phyloP scores from a whole-genome alignment of 2,888 invertebrate species.

The Eledona agricola region DNA sequence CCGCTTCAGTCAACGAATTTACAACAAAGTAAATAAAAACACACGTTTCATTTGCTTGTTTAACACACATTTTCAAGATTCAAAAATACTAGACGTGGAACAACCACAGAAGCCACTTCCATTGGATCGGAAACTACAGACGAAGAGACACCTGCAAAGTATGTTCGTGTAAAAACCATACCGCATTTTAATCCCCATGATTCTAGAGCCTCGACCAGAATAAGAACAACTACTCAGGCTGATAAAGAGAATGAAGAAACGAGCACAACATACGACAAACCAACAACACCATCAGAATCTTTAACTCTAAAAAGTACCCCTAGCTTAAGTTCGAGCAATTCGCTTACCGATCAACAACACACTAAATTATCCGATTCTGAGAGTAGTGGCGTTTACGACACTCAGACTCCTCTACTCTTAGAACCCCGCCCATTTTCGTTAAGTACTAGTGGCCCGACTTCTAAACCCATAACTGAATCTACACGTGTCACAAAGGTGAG shows the following conservation, averaged over 20 bases:
- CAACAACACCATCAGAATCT: constrained; percentile 30
- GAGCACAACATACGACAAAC: constrained; percentile 8
- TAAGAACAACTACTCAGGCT: too few relatives aligned
- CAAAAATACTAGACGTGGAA: constrained; percentile 32
- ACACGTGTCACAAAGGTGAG: constrained; percentile 64
- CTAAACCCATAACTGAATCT: constrained; percentile 54
- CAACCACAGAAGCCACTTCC: constrained; percentile 15
- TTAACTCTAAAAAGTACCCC: constrained; percentile 27
- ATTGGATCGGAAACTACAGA: constrained; percentile 2
- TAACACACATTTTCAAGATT: constrained; percentile 22
- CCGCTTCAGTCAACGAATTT: neutral
- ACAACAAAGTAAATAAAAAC: constrained; percentile 1
- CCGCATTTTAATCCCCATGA: too few relatives aligned
- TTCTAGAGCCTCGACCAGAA: too few relatives aligned
- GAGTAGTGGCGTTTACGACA: constrained; percentile 9
- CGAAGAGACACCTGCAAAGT: constrained; percentile 3
- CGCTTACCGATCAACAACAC: too few relatives aligned
- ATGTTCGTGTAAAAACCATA: constrained; percentile 1
- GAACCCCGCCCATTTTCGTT: constrained; percentile 57
- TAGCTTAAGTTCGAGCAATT: constrained; percentile 31
- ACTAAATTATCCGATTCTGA: constrained; percentile 9
- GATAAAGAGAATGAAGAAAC: too few relatives aligned
- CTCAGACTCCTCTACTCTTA: constrained; percentile 49
- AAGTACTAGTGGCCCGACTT: constrained; percentile 46
- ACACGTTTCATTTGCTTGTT: neutral